phyloP scores from a whole-genome alignment of 2,797 vertebrate genomes.

The Enoplosus armatus region DNA sequence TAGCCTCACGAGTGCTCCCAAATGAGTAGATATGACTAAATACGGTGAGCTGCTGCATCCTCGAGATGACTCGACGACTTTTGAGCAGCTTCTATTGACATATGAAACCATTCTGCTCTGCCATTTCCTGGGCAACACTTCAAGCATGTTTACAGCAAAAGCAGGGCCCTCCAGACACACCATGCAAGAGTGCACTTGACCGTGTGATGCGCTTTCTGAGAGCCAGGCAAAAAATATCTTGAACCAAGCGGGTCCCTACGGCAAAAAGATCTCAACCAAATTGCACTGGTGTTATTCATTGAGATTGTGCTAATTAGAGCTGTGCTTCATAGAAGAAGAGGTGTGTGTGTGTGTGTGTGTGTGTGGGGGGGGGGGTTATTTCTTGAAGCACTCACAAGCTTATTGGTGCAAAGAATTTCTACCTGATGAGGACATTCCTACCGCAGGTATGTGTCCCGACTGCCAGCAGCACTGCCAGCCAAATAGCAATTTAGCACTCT shows the following conservation, averaged over 20 bases:
- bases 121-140: constrained; percentile 58
- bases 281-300: constrained; percentile 58
- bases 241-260: constrained; percentile 44
- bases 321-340: constrained; percentile 54
- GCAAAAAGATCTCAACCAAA: constrained; percentile 59
- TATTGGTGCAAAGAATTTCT: constrained; percentile 67
- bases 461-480: constrained; percentile 54
- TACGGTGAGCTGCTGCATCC: constrained; percentile 43
- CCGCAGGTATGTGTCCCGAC: constrained; percentile 61
- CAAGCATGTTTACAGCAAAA: constrained; percentile 70
- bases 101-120: constrained; percentile 34
- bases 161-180: constrained; percentile 36
- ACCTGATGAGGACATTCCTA: constrained; percentile 66
- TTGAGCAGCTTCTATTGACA: constrained; percentile 40
- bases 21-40: constrained; percentile 48
- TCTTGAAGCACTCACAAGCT: constrained; percentile 65
- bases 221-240: constrained; percentile 60
- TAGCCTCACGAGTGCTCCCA: constrained; percentile 37
- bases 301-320: constrained; percentile 76
- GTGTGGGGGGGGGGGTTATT: constrained; percentile 13
- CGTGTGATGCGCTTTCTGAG: constrained; percentile 51
- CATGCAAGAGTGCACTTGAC: constrained; percentile 56
- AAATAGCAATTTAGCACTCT: constrained; percentile 67
- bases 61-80: constrained; percentile 24
- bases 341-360: neutral